Conservation (phyloP, 2,888 invertebrate species). For the Scelioninae gen. 1 region DNA sequence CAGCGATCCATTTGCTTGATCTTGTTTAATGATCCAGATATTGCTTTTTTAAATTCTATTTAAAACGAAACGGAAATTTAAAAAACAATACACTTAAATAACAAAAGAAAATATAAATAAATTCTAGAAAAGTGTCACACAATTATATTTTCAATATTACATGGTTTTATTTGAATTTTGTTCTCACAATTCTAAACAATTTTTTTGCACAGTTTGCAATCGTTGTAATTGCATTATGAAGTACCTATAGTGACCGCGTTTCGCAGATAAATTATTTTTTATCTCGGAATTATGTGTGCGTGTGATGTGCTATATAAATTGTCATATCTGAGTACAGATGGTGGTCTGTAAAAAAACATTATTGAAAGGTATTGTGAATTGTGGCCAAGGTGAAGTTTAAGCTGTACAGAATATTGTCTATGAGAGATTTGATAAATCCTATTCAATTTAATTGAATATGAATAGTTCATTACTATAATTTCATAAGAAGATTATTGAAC, state of each 20-base stretch:
- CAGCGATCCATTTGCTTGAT: too few species aligned
- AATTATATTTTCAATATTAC: constrained; percentile 2
- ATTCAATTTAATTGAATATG: too few species aligned
- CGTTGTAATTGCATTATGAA: constrained; percentile 37
- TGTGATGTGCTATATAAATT: constrained; percentile 36
- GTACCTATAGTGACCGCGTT: constrained; percentile 40
- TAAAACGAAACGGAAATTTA: too few species aligned
- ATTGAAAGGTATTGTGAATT: constrained; percentile 26
- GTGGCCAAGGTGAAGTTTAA: constrained; percentile 63
- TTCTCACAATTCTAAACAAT: constrained; percentile 27
- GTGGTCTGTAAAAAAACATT: constrained; percentile 30
- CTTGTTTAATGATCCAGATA: too few species aligned
- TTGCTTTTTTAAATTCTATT: too few species aligned
- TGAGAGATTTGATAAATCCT: constrained; percentile 44
- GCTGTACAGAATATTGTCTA: constrained; percentile 23
- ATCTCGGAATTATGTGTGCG: constrained; percentile 35
- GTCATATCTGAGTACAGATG: constrained; percentile 34
- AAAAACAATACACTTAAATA: too few species aligned
- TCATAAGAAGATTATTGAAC: neutral
- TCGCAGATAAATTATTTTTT: constrained; percentile 43
- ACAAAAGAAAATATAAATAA: too few species aligned
- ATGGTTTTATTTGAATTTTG: constrained; percentile 21
- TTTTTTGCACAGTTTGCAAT: constrained; percentile 30
- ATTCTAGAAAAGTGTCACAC: neutral
- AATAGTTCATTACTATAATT: constrained; percentile 20